A percentile compares a stretch with the other conserved stretches of the same genome.
Evolutionary conservation across 2,888 invertebrate species (phyloP).

Genomic region (Pristionchus maxplancki): DNA sequence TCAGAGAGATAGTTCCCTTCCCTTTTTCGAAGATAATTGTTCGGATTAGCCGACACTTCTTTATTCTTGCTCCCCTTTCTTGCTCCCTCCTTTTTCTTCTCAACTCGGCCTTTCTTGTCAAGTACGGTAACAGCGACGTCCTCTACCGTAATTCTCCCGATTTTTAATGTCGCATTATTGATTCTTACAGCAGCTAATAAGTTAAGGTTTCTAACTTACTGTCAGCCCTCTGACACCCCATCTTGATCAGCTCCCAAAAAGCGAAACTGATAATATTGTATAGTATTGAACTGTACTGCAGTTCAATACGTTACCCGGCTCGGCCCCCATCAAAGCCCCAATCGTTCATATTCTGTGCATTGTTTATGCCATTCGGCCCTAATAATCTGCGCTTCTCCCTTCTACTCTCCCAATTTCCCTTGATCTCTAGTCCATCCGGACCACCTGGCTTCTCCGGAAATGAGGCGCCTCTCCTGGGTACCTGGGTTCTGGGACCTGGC

Average conservation of each 20-base stretch:
- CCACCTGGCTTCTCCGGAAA: background rate
- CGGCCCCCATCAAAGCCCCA: background rate
- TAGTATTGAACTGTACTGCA: no score
- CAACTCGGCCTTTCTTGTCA: background rate
- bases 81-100: background rate
- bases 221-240: no score
- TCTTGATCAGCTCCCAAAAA: no score
- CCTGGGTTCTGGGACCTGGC: background rate
- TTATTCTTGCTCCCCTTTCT: slow-evolving; percentile 14
- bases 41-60: slow-evolving; percentile 45
- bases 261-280: no score
- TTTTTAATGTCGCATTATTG: no score
- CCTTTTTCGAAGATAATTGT: slow-evolving; percentile 34
- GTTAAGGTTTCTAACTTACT: no score
- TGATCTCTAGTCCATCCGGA: background rate
- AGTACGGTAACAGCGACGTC: background rate
- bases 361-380: background rate
- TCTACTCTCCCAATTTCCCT: background rate
- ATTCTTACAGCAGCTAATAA: no score
- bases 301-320: background rate
- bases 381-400: background rate
- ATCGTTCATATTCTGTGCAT: background rate
- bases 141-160: no score
- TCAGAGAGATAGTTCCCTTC: slow-evolving; percentile 27
- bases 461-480: background rate